phyloP scores from a whole-genome alignment of 2,113 vertebrate species.

The Tachycineta bicolor region DNA sequence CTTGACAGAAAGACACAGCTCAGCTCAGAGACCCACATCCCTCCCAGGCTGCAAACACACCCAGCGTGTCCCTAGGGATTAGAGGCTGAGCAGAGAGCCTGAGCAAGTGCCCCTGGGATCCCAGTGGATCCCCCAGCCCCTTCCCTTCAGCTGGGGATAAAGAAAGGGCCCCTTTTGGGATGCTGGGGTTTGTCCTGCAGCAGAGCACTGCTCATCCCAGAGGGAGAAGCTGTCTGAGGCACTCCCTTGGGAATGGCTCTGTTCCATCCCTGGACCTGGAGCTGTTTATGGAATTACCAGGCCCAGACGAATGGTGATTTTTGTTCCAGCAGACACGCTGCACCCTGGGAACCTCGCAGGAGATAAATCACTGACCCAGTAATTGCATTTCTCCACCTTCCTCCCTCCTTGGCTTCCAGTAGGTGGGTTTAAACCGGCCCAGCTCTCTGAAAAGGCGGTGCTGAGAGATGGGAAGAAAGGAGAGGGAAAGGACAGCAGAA shows the following conservation, averaged over 20 bases:
- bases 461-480: background rate
- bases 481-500: background rate
- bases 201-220: background rate
- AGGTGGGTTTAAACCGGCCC: background rate
- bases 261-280: background rate
- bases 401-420: background rate
- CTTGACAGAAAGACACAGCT: background rate
- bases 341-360: background rate
- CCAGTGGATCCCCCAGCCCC: background rate
- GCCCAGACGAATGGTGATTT: background rate
- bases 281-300: constrained; percentile 6
- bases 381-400: background rate
- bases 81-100: accelerated
- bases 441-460: background rate
- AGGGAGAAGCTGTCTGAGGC: background rate
- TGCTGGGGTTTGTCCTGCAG: background rate
- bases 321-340: background rate
- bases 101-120: background rate
- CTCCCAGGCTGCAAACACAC: background rate
- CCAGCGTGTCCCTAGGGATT: background rate
- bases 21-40: background rate
- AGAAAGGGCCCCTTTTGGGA: background rate
- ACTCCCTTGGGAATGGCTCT: background rate
- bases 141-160: background rate
- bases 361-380: background rate